phyloP scores from a whole-genome alignment of 2,797 vertebrate genomes.

The Limnodromus scolopaceus region DNA sequence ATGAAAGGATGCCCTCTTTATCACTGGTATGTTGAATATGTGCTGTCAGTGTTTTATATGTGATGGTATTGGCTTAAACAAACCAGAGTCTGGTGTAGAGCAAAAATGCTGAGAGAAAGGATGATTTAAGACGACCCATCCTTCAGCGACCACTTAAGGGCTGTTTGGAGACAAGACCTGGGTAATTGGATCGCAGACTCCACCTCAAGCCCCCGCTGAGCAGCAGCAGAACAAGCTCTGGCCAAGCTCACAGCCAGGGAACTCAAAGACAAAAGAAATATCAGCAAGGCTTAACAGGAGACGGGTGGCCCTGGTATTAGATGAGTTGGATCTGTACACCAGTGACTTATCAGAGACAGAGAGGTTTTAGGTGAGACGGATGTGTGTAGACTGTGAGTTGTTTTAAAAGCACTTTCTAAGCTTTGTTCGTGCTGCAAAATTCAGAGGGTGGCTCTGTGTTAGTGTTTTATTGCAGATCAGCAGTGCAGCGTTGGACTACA shows the following conservation, averaged over 20 bases:
- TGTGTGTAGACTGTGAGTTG: rapidly evolving
- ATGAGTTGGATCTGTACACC: neutral
- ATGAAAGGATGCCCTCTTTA: slow-evolving; percentile 20
- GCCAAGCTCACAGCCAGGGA: neutral
- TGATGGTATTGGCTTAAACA: slow-evolving; percentile 2
- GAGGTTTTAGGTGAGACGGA: neutral
- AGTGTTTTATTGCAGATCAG: neutral
- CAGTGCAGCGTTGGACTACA: neutral
- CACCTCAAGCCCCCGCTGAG: neutral
- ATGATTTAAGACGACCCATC: slow-evolving; percentile 29
- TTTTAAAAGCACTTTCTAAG: neutral
- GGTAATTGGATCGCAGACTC: neutral
- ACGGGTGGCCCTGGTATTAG: neutral
- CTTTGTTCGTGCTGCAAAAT: neutral
- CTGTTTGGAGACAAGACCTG: neutral
- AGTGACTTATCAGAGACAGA: neutral
- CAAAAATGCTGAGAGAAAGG: neutral
- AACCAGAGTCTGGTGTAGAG: neutral
- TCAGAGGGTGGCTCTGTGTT: neutral
- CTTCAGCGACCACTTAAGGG: slow-evolving; percentile 20
- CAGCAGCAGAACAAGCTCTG: rapidly evolving
- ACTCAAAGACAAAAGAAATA: neutral
- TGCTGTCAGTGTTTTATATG: slow-evolving; percentile 32
- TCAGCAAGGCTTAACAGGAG: neutral
- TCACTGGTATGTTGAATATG: neutral